Conservation (phyloP, 2,888 invertebrate genomes). For the Spodoptera littoralis region DNA sequence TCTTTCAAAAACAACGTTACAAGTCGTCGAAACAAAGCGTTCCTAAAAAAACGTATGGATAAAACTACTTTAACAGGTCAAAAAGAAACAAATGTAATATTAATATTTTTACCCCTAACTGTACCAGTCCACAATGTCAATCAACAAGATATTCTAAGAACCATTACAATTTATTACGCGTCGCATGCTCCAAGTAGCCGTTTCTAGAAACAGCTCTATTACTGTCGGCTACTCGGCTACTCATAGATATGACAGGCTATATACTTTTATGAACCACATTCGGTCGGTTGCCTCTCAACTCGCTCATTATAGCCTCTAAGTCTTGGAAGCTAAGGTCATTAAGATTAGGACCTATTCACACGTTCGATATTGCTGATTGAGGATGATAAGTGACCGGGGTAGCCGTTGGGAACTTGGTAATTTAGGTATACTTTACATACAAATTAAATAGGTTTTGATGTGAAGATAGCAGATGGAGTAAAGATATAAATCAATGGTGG, state of each 20-base stretch:
- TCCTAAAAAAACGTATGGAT: too few relatives aligned
- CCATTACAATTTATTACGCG: slow-evolving; percentile 38
- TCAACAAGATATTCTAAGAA: slow-evolving; percentile 44
- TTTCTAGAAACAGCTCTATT: slow-evolving; percentile 46
- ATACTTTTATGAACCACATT: slow-evolving; percentile 48
- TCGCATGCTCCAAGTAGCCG: slow-evolving; percentile 17
- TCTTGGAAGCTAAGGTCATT: slow-evolving; percentile 25
- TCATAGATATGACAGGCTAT: slow-evolving; percentile 17
- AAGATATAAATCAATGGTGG: too few relatives aligned
- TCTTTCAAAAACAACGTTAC: too few relatives aligned
- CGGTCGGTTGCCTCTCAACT: slow-evolving; percentile 15
- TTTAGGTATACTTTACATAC: too few relatives aligned
- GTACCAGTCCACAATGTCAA: slow-evolving; percentile 42
- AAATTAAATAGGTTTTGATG: too few relatives aligned
- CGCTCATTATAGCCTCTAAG: slow-evolving; percentile 25
- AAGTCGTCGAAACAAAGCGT: too few relatives aligned
- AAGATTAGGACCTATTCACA: slow-evolving; percentile 24
- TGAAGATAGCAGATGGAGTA: too few relatives aligned
- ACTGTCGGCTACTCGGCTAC: slow-evolving; percentile 1
- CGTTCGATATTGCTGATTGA: slow-evolving; percentile 9
- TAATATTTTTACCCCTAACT: slow-evolving; percentile 2
- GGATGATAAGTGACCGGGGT: background rate
- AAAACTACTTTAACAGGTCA: too few relatives aligned
- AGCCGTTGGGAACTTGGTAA: too few relatives aligned
- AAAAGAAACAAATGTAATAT: too few relatives aligned